Percentiles rank a stretch among this genome's conserved stretches.
Conservation (phyloP, 53 echinoderm and acorn worm genomes). For the Glandiceps talaboti region DNA sequence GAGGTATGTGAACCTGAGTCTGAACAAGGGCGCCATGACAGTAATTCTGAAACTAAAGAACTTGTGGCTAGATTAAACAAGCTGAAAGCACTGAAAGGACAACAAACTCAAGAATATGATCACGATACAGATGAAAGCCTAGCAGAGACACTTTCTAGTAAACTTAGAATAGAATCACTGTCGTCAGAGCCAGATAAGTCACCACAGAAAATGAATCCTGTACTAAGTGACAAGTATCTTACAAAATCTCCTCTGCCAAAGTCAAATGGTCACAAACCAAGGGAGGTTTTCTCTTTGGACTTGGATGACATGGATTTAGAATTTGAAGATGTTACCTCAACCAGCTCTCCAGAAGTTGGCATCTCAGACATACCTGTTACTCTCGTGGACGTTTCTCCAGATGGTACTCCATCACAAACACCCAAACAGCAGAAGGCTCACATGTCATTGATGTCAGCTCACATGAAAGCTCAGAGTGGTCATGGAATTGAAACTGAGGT, state of each 20-base stretch:
- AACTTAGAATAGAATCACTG: neutral
- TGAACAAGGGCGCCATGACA: neutral
- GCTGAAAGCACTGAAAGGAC: neutral
- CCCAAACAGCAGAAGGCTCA: conserved; percentile 22
- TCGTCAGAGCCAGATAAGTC: neutral
- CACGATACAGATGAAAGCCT: neutral
- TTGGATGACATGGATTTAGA: neutral
- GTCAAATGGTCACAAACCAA: conserved; percentile 12
- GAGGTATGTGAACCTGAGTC: neutral
- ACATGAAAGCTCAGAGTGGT: neutral
- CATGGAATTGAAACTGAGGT: conserved; percentile 8
- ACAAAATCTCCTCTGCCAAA: conserved; percentile 30
- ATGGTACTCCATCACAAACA: conserved; percentile 49
- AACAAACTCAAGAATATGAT: neutral
- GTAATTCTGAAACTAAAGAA: conserved; percentile 3
- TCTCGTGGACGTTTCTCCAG: conserved; percentile 58
- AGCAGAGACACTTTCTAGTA: neutral
- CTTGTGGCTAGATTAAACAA: neutral
- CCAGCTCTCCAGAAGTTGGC: neutral
- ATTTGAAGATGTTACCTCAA: neutral
- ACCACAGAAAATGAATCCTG: neutral
- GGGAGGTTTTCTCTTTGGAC: conserved; percentile 28
- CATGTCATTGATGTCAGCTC: neutral
- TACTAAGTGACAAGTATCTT: conserved; percentile 32
- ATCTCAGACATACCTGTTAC: conserved; percentile 41